phyloP scores from a whole-genome alignment of 2,113 vertebrate genomes.

The Alligator sinensis region DNA sequence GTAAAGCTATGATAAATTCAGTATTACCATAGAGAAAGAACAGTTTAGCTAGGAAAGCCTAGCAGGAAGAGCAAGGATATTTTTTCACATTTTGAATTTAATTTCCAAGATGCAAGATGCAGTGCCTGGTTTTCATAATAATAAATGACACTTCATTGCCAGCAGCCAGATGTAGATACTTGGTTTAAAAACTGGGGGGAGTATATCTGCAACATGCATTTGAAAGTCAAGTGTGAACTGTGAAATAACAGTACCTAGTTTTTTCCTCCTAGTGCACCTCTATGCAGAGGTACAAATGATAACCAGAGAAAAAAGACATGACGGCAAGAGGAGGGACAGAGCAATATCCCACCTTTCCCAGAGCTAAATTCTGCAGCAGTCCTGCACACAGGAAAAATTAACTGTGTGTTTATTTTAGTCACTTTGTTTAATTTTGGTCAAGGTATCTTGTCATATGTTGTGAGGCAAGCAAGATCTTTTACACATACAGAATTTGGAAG shows the following conservation, averaged over 20 bases:
- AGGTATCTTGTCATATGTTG: neutral
- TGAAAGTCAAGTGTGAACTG: neutral
- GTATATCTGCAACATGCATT: neutral
- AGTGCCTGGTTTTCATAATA: neutral
- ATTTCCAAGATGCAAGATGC: neutral
- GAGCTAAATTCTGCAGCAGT: neutral
- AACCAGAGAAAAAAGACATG: no score
- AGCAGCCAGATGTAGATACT: neutral
- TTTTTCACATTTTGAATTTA: neutral
- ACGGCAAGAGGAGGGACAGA: neutral
- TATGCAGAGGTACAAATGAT: neutral
- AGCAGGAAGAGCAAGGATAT: neutral
- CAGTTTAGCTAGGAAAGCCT: neutral
- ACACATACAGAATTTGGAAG: accelerated
- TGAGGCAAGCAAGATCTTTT: neutral
- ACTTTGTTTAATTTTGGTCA: neutral
- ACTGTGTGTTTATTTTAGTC: neutral
- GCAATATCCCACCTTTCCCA: accelerated
- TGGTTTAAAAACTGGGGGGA: neutral
- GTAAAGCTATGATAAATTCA: neutral
- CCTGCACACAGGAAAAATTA: neutral
- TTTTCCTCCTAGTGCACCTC: neutral
- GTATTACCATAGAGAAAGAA: neutral
- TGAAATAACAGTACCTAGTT: neutral
- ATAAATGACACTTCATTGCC: neutral